phyloP scores from a whole-genome alignment of 2,113 vertebrate species.

The Rhabdomys dilectus region DNA sequence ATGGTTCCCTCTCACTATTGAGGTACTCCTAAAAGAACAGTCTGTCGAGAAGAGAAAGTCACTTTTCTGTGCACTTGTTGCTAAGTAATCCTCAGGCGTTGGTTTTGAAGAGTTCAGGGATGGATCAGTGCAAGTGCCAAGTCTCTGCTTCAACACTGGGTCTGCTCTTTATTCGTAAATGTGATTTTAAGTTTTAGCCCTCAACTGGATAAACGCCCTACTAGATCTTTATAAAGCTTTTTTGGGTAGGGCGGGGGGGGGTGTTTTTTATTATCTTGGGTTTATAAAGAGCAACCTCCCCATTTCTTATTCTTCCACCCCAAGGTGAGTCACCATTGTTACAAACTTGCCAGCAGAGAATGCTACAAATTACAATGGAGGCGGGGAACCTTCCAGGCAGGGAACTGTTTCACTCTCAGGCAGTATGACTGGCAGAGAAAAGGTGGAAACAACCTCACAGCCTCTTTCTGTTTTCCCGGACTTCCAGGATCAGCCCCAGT shows the following conservation, averaged over 20 bases:
- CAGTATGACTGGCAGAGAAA: fast-evolving
- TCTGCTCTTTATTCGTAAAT: neutral
- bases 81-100: slow-evolving; percentile 20
- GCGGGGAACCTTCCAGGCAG: neutral
- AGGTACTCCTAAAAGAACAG: neutral
- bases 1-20: neutral
- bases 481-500: neutral
- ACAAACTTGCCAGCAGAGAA: slow-evolving; percentile 61
- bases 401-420: neutral
- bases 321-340: slow-evolving; percentile 53
- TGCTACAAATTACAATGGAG: slow-evolving; percentile 28
- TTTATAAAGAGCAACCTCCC: neutral
- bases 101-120: neutral
- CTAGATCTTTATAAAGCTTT: neutral
- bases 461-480: neutral
- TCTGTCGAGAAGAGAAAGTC: neutral
- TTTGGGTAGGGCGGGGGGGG: no score
- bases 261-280: neutral
- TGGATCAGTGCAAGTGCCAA: neutral
- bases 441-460: neutral
- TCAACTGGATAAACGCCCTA: neutral
- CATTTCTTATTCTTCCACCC: slow-evolving; percentile 56
- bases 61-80: neutral
- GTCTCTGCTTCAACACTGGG: neutral
- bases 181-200: neutral